These are phyloP conservation scores for Camptogramma bilineatum DNA, from an alignment of 2,888 invertebrate genomes.

Conservation along the genomic window DNA sequence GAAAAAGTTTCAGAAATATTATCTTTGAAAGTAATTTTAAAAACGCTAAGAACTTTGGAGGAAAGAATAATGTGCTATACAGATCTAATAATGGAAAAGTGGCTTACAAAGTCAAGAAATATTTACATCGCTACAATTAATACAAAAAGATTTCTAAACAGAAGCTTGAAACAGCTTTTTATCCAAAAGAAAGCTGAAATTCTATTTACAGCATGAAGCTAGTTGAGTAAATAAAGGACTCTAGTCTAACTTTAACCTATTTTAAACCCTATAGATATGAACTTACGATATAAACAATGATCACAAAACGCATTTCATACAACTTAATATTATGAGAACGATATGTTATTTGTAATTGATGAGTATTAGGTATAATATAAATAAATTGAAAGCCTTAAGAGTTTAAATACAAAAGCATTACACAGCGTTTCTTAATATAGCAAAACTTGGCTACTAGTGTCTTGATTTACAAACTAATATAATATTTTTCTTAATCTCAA, in stretches of 20 bases:
- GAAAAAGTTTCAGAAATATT: constrained; percentile 74
- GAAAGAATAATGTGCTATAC: constrained; percentile 40
- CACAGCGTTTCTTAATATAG: constrained; percentile 76
- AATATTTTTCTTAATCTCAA: constrained; percentile 39
- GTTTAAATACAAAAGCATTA: constrained; percentile 66
- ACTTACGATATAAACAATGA: constrained; percentile 62
- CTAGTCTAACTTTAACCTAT: constrained; percentile 52
- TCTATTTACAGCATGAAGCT: constrained; percentile 52
- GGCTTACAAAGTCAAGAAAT: constrained; percentile 67
- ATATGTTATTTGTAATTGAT: constrained; percentile 78
- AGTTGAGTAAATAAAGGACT: constrained; percentile 52
- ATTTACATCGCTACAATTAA: constrained; percentile 64
- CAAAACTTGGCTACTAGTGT: constrained; percentile 78
- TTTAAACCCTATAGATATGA: constrained; percentile 58
- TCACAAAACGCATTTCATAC: constrained; percentile 69
- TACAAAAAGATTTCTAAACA: constrained; percentile 49
- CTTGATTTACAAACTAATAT: constrained; percentile 34
- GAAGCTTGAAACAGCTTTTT: constrained; percentile 51
- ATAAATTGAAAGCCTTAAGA: constrained; percentile 57
- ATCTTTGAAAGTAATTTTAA: constrained; percentile 49
- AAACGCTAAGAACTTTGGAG: constrained; percentile 30
- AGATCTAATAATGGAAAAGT: constrained; percentile 58
- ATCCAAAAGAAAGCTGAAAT: constrained; percentile 51
- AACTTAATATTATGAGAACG: constrained; percentile 63
- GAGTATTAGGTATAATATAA: constrained; percentile 63